These are phyloP conservation scores for Seison nebaliae DNA, from an alignment of 1,140 invertebrate genomes.

Conservation along the genomic window DNA sequence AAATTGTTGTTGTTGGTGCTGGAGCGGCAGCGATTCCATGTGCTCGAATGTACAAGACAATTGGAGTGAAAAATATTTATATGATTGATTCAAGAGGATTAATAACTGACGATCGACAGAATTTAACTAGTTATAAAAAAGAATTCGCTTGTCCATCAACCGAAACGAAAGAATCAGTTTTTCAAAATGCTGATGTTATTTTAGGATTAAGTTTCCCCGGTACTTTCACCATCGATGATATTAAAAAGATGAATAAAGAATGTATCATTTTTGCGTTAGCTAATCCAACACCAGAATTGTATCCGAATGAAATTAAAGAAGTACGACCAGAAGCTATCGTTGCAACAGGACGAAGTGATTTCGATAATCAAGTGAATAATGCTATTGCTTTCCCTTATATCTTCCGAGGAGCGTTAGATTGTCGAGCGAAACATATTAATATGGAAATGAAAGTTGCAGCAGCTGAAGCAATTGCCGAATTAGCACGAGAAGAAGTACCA, in stretches of 20 bases:
- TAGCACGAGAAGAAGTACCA: background rate
- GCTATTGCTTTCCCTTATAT: background rate
- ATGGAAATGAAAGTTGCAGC: constrained; percentile 1
- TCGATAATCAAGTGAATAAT: background rate
- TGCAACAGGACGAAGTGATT: background rate
- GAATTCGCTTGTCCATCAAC: background rate
- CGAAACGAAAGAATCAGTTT: background rate
- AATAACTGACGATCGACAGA: background rate
- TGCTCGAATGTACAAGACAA: background rate
- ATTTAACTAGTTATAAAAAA: constrained; percentile 1
- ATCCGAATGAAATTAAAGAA: background rate
- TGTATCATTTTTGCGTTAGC: background rate
- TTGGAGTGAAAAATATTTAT: constrained; percentile 1
- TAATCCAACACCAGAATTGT: background rate
- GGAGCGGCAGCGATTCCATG: background rate
- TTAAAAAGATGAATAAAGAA: constrained; percentile 1
- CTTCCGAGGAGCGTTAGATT: background rate
- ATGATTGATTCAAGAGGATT: background rate
- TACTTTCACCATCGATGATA: background rate
- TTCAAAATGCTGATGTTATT: constrained; percentile 1
- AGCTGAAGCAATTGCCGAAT: background rate
- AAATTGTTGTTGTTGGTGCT: background rate
- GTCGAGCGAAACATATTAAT: background rate
- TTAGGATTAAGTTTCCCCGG: background rate
- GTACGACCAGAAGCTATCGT: background rate